Evolutionary conservation across 2,113 vertebrate species (phyloP).

Genomic region (Pelusios castaneus): DNA sequence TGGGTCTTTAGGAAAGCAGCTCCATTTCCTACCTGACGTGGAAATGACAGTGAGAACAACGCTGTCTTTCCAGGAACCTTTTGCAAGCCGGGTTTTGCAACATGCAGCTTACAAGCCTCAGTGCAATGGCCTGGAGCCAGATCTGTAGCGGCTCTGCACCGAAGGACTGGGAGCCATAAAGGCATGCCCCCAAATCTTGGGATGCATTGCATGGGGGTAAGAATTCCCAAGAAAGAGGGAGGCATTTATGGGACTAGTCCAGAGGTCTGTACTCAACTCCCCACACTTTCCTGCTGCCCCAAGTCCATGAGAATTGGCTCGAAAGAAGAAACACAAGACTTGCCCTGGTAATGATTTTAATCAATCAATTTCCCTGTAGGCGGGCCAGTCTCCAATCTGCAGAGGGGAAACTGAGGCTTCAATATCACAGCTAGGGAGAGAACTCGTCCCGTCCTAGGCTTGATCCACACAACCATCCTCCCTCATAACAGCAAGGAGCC

Average conservation of each 20-base stretch:
- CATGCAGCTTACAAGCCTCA: neutral
- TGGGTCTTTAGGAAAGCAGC: neutral
- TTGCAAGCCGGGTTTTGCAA: neutral
- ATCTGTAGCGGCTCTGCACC: accelerated
- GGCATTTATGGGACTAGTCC: neutral
- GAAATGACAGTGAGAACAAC: neutral
- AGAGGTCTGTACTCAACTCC: neutral
- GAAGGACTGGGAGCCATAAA: neutral
- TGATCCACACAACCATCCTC: neutral
- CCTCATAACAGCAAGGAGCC: neutral
- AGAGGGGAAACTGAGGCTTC: neutral
- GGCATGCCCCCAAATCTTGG: neutral
- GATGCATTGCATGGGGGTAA: neutral
- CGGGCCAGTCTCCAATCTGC: neutral
- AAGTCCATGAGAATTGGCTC: neutral
- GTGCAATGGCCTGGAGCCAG: neutral
- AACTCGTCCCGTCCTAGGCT: neutral
- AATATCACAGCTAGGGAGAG: neutral
- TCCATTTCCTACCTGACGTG: neutral
- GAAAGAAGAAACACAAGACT: neutral
- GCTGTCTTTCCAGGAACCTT: neutral
- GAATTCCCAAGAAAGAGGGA: neutral
- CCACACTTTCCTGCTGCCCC: no score
- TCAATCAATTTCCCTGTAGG: neutral
- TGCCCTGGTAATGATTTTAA: neutral